Percentiles rank a stretch among this genome's conserved stretches.
phyloP scores from a whole-genome alignment of 2,888 invertebrate species.

The Agrotis segetum region DNA sequence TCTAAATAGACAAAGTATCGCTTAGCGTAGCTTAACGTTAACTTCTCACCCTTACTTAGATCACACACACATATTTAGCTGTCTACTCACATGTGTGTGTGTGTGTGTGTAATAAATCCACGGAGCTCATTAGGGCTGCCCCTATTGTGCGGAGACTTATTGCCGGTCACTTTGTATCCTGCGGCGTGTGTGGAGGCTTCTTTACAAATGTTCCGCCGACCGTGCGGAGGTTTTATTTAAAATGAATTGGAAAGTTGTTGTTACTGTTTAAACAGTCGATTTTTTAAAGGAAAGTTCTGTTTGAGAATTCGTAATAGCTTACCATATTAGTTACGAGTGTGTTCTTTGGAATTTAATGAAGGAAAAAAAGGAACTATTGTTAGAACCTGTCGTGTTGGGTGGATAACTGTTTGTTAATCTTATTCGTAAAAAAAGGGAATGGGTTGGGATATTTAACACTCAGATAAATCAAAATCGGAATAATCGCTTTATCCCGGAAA shows the following conservation, averaged over 20 bases:
- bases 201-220: constrained; percentile 24
- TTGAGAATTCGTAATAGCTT: background rate
- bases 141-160: constrained; percentile 57
- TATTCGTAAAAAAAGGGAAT: too few species aligned
- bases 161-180: constrained; percentile 47
- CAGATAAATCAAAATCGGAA: too few species aligned
- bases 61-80: constrained; percentile 5
- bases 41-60: constrained; percentile 26
- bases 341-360: too few species aligned
- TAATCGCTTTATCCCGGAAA: too few species aligned
- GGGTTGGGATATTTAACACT: too few species aligned
- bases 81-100: constrained; percentile 8
- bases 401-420: too few species aligned
- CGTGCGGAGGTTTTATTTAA: constrained; percentile 27
- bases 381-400: too few species aligned
- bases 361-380: too few species aligned
- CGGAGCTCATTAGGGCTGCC: constrained; percentile 59
- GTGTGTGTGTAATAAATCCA: constrained; percentile 58
- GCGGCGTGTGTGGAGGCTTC: constrained; percentile 39
- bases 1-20: background rate
- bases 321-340: background rate
- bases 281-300: too few species aligned
- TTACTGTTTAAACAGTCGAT: too few species aligned
- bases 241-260: background rate
- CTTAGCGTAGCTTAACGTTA: background rate